Evolutionary conservation across 2,888 invertebrate genomes (phyloP), one percentile per base, ranked within the genome.

Genomic region (Cistogaster globosa): DNA sequence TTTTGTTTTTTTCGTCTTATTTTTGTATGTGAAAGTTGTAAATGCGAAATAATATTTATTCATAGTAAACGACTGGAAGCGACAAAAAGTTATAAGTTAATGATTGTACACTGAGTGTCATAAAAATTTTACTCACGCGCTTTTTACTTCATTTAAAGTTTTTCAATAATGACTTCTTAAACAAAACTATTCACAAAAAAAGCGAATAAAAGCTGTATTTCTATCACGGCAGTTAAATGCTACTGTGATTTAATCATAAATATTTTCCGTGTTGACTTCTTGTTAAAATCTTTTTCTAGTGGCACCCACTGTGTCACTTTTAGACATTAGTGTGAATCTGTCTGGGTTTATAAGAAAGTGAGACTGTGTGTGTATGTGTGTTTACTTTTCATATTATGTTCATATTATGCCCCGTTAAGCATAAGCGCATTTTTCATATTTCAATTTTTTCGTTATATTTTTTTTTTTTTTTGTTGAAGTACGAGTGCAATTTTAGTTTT

Each of bases 391-490:
- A 77, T 72, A 84, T 81, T 77, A 77, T 68, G 81, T 77, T 77
- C 81, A 68, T 72, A 84, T 84, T 84, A 72, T 81, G 84, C 81
- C 76, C 77, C 45, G 84, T 65, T 77, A 77, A 84, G 84, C 81
- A 68, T 68, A 81, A 81, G 67, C 48, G 72, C 58, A 79, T 84
- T 72, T 72, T 81, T 76, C 58, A 77, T 58, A 77, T 65, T 71
- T 84, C n/a, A 58, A 58, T 71, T 65, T 71, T 84, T 14, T 51
- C 69, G 69, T 32, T 32, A 63, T 76, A n/a, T 76, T 63, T 7
- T 2, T 16, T 51, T 67, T 58, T 58, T 58, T 57, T 57, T 71
- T 12, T 20, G 14, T 58, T 58, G 0, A 45, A 63, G 22, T 38
- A 42, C 48, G 38, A 18, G 1, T 45, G 51, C 51, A 58, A 11